These are phyloP conservation scores for Napeogenes sylphis DNA, from an alignment of 2,888 invertebrate species.

Conservation along the genomic window DNA sequence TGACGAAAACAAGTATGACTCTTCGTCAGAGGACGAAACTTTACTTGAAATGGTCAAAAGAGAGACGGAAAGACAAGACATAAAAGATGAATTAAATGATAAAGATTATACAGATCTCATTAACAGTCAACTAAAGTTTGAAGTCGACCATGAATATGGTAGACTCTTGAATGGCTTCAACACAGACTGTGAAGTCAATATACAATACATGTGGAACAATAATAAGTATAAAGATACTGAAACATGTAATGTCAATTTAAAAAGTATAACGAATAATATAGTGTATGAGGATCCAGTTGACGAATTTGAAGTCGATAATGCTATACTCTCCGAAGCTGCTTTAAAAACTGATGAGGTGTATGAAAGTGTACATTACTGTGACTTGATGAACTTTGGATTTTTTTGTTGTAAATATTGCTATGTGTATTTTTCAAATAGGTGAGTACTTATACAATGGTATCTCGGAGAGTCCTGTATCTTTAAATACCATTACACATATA, in stretches of 20 bases:
- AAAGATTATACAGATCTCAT: slow-evolving; percentile 1
- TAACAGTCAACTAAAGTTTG: slow-evolving; percentile 18
- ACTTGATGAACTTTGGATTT: slow-evolving; percentile 18
- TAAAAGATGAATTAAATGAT: neutral
- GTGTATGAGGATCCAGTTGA: slow-evolving; percentile 10
- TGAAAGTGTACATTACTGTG: slow-evolving; percentile 16
- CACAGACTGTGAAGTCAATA: slow-evolving; percentile 10
- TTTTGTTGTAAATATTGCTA: slow-evolving; percentile 30
- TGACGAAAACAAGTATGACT: neutral
- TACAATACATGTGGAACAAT: neutral
- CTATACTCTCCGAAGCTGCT: neutral
- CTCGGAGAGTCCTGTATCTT: no score
- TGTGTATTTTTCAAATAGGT: slow-evolving; percentile 27
- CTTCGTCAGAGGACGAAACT: neutral
- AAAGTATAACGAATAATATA: neutral
- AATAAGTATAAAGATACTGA: neutral
- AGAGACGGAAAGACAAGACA: neutral
- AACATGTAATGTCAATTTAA: neutral
- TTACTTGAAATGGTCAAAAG: no score
- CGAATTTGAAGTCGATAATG: slow-evolving; percentile 8
- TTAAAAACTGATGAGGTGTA: neutral
- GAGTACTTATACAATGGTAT: slow-evolving; percentile 4
- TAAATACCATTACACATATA: no score
- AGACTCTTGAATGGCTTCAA: slow-evolving; percentile 11
- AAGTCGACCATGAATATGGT: slow-evolving; percentile 11